Conservation (phyloP, 2,797 vertebrate genomes). For the Sebastes minor region DNA sequence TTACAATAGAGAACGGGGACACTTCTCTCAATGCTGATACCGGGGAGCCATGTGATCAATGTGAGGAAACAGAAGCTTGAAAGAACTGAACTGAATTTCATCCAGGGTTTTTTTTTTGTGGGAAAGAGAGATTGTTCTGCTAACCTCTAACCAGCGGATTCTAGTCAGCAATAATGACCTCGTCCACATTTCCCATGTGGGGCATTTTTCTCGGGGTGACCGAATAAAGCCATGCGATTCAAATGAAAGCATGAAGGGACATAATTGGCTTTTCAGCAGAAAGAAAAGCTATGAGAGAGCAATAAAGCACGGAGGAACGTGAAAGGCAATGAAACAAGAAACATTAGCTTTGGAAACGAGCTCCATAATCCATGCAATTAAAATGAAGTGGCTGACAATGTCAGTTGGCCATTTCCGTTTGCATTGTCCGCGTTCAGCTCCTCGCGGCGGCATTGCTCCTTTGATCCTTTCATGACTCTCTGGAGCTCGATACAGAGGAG, state of each 20-base stretch:
- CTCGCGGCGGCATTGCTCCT: constrained; percentile 24
- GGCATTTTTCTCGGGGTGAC: constrained; percentile 26
- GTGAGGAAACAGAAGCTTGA: not conserved
- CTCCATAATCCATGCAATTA: constrained; percentile 74
- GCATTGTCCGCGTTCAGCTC: constrained; percentile 22
- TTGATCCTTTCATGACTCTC: constrained; percentile 59
- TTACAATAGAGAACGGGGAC: not conserved
- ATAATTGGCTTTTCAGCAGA: constrained; percentile 63
- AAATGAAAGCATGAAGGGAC: constrained; percentile 53
- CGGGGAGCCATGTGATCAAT: not conserved
- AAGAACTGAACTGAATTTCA: constrained; percentile 6
- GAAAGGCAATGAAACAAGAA: constrained; percentile 70
- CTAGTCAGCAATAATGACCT: constrained; percentile 27
- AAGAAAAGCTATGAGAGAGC: constrained; percentile 57
- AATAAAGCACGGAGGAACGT: constrained; percentile 53
- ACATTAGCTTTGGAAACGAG: constrained; percentile 73
- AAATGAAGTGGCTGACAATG: constrained; percentile 69
- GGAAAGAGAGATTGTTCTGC: constrained; percentile 8
- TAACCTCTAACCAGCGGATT: constrained; percentile 24
- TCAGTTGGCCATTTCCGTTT: constrained; percentile 48
- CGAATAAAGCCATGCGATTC: constrained; percentile 36
- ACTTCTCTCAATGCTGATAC: not conserved
- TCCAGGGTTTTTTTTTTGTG: not conserved
- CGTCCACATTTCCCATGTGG: constrained; percentile 47
- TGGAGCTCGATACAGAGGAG: constrained; percentile 30